phyloP scores from a whole-genome alignment of 2,797 vertebrate genomes.

The Chelmon rostratus region DNA sequence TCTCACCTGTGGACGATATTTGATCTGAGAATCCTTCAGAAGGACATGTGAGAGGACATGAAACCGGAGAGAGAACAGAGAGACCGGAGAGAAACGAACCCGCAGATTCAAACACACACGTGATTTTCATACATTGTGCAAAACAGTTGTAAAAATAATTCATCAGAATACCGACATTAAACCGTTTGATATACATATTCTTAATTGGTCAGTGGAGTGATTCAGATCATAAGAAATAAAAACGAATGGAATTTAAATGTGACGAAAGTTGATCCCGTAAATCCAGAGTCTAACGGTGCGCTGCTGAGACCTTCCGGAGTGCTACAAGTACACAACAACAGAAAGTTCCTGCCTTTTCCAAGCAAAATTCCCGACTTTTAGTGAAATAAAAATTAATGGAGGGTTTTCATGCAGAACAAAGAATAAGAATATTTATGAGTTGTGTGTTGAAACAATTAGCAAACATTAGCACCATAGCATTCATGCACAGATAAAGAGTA shows the following conservation, averaged over 20 bases:
- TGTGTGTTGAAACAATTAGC: no score
- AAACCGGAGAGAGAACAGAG: no score
- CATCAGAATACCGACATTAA: background rate
- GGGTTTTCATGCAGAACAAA: background rate
- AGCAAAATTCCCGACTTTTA: background rate
- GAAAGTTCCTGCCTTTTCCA: background rate
- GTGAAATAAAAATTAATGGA: background rate
- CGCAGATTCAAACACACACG: conserved; percentile 22
- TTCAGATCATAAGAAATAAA: background rate
- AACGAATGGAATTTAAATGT: background rate
- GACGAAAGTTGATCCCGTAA: conserved; percentile 11
- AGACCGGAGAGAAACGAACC: background rate
- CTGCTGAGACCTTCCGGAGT: conserved; percentile 39
- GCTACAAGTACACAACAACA: background rate
- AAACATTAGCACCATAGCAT: no score
- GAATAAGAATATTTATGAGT: background rate
- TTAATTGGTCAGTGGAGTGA: fast-evolving
- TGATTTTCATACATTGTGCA: background rate
- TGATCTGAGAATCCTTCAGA: conserved; percentile 14
- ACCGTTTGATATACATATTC: no score
- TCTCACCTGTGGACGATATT: background rate
- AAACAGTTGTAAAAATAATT: background rate
- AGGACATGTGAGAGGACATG: conserved; percentile 59
- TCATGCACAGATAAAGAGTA: no score
- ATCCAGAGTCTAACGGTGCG: fast-evolving